Conservation (phyloP, 2,888 invertebrate species). For the Hyles lineata region DNA sequence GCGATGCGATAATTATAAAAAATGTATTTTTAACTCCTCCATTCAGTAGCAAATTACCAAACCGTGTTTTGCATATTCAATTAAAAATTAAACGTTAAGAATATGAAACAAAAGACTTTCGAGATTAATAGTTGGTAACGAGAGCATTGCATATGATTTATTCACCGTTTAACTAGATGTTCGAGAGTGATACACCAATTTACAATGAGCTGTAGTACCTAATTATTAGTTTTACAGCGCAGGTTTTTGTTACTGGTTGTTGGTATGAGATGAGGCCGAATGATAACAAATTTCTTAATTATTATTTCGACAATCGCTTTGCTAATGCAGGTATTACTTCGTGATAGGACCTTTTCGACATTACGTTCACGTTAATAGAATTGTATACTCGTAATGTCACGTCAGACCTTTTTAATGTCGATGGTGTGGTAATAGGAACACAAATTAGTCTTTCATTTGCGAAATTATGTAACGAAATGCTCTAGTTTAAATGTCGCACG, state of each 20-base stretch:
- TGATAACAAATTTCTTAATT: slow-evolving; percentile 76
- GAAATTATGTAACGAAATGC: slow-evolving; percentile 7
- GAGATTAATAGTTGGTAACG: slow-evolving; percentile 42
- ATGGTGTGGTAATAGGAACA: slow-evolving; percentile 4
- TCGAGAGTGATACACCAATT: slow-evolving; percentile 39
- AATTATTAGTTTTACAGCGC: neutral
- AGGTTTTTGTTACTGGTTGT: slow-evolving; percentile 34
- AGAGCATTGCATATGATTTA: slow-evolving; percentile 46
- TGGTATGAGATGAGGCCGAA: slow-evolving; percentile 64
- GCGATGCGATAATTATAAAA: neutral
- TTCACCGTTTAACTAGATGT: slow-evolving; percentile 53
- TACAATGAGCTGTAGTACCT: slow-evolving; percentile 42
- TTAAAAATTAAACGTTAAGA: slow-evolving; percentile 27
- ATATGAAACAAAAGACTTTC: slow-evolving; percentile 34
- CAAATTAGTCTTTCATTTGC: slow-evolving; percentile 13
- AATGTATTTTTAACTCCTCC: neutral
- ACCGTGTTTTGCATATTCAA: slow-evolving; percentile 14
- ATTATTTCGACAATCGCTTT: slow-evolving; percentile 69
- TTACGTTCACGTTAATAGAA: slow-evolving; percentile 31
- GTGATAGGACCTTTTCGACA: slow-evolving; percentile 48
- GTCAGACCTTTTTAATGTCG: neutral
- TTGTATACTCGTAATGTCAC: neutral
- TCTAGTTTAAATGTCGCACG: slow-evolving; percentile 12
- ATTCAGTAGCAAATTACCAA: slow-evolving; percentile 20
- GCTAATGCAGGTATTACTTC: slow-evolving; percentile 48